A percentile compares a stretch with the other conserved stretches of the same genome.
phyloP scores from a whole-genome alignment of 2,113 vertebrate genomes.

The Rhegmatorhina hoffmannsi region DNA sequence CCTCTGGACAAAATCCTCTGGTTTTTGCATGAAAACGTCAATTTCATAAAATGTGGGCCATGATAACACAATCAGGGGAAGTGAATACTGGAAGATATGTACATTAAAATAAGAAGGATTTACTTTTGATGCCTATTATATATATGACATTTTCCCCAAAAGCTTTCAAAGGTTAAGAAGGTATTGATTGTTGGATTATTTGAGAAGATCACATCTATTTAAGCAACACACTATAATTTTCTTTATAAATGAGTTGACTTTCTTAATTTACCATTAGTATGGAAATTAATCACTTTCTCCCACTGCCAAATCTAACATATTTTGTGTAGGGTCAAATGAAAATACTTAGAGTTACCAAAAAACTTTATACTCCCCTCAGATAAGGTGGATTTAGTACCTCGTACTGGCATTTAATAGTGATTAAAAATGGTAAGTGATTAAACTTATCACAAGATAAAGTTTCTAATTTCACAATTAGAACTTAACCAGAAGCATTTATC shows the following conservation, averaged over 20 bases:
- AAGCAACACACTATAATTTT: background rate
- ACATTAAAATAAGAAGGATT: background rate
- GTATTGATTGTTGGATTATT: background rate
- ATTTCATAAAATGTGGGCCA: background rate
- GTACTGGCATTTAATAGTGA: background rate
- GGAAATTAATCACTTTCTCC: background rate
- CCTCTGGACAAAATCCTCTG: background rate
- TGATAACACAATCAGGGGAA: background rate
- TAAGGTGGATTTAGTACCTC: background rate
- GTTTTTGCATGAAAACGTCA: background rate
- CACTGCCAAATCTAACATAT: background rate
- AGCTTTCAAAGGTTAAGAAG: conserved; percentile 21
- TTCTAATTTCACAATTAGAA: conserved; percentile 1
- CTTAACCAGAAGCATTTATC: conserved; percentile 37
- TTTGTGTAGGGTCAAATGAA: conserved; percentile 3
- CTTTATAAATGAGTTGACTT: background rate
- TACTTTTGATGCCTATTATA: background rate
- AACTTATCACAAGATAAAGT: background rate
- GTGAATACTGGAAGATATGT: background rate
- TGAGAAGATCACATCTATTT: background rate
- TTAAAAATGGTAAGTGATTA: conserved; percentile 23
- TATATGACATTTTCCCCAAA: background rate
- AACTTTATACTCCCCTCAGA: background rate
- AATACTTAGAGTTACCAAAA: background rate
- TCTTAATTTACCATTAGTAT: background rate